Base-by-base conservation (phyloP, 2,113 vertebrate species). In the Gymnobelideus leadbeateri region DNA sequence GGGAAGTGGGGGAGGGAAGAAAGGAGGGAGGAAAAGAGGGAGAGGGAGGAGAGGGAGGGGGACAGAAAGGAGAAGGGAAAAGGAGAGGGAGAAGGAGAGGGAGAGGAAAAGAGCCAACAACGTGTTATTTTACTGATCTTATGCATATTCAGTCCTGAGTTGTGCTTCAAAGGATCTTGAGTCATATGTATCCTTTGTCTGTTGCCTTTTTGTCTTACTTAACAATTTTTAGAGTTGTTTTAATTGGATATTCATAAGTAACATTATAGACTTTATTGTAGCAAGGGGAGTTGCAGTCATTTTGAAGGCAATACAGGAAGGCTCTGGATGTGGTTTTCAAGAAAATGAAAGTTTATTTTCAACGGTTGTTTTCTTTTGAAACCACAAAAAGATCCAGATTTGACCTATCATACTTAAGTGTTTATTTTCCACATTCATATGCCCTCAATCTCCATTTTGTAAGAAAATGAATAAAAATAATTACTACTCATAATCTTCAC, bases 261-360 rank as follows among this genome's bases (percentile, higher is more conserved):
- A 14, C 46, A 0, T 1, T 6, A 49, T 57, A 91, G 90, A 49
- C 92, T 68, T 26, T 12, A 61, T 43, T 14, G 0, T 51, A 54
- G 54, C 37, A 68, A 55, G 46, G n/a, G 19, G 89, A 94, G 31
- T 53, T 0, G 49, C 89, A 96, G 94, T 95, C 91, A 94, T 96
- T 96, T 24, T 95, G 96, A 97, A 96, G 97, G 96, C 7, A 43
- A 47, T 92, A 51, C 89, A 93, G 46, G n/a, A 91, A 77, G 90
- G 26, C 46, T 49, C 51, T 51, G 91, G 68, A 57, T 93, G 95
- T 61, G 94, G 94, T 93, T 97, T 94, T 91, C 89, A 91, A 51
- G 90, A 94, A 50, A 91, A 28, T 11, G 25, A 24, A 91, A 91
- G 51, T 57, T 94, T 68, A 31, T 51, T 14, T 43, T 51, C 9